phyloP scores from a whole-genome alignment of 2,797 vertebrate genomes.

The Enteromius viviparus region DNA sequence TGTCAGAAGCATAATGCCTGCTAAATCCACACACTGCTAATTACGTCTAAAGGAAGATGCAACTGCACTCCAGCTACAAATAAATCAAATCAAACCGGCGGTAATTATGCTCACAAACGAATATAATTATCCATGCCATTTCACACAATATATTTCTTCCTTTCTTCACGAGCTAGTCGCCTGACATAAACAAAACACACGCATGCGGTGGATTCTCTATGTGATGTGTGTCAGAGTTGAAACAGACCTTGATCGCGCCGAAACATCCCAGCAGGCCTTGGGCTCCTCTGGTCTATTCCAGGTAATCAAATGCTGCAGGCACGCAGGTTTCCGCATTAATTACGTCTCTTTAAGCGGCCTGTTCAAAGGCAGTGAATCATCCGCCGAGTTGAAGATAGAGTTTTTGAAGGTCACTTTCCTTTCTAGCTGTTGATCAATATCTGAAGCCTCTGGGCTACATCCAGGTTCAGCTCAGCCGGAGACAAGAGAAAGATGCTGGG shows the following conservation, averaged over 20 bases:
- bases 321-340: conserved; percentile 45
- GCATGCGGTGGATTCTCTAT: neutral
- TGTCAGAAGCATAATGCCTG: neutral
- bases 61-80: neutral
- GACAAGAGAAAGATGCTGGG: conserved; percentile 17
- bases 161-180: neutral
- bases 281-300: conserved; percentile 10
- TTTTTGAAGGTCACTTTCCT: conserved; percentile 44
- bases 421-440: conserved; percentile 32
- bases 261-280: conserved; percentile 18
- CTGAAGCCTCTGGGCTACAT: conserved; percentile 26
- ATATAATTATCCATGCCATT: conserved; percentile 9
- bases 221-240: conserved; percentile 2
- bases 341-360: conserved; percentile 43
- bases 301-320: conserved; percentile 32
- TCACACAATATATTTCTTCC: neutral
- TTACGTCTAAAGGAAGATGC: neutral
- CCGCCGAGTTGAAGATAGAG: conserved; percentile 25
- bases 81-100: conserved; percentile 11
- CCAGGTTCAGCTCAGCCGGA: conserved; percentile 12
- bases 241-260: neutral
- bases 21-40: neutral
- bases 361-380: conserved; percentile 42
- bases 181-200: neutral
- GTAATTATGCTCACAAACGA: conserved; percentile 20